Conservation (phyloP, 2,888 invertebrate genomes). For the Scaptomyza flava region DNA sequence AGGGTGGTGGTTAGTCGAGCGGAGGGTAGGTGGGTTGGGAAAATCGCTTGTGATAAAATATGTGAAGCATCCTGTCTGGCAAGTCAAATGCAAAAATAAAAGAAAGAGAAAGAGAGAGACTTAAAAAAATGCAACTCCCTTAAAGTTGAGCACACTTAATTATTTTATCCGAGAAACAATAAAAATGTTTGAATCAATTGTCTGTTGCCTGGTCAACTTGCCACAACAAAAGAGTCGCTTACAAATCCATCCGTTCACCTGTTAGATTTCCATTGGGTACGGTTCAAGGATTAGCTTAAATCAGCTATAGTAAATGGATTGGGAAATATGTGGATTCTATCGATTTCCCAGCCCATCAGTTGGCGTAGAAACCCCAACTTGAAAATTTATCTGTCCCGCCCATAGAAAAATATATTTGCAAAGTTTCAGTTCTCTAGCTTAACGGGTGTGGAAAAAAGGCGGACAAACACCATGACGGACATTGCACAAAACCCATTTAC, state of each 20-base stretch:
- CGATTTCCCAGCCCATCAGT: too few relatives aligned
- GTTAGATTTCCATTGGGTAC: neutral
- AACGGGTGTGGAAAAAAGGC: too few relatives aligned
- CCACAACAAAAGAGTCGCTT: neutral
- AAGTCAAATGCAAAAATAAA: neutral
- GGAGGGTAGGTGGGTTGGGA: slow-evolving; percentile 40
- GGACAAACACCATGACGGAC: too few relatives aligned
- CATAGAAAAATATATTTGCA: too few relatives aligned
- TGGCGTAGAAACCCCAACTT: too few relatives aligned
- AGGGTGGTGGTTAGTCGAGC: neutral
- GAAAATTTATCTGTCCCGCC: too few relatives aligned
- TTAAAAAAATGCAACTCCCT: slow-evolving; percentile 10
- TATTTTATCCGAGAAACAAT: slow-evolving; percentile 40
- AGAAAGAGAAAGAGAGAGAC: neutral
- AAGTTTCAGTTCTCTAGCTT: too few relatives aligned
- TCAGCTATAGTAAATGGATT: too few relatives aligned
- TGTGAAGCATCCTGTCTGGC: slow-evolving; percentile 48
- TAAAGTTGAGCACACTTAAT: slow-evolving; percentile 53
- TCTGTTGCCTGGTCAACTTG: slow-evolving; percentile 20
- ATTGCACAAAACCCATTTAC: too few relatives aligned
- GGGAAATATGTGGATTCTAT: too few relatives aligned
- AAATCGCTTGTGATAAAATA: slow-evolving; percentile 75
- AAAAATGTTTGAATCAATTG: slow-evolving; percentile 36
- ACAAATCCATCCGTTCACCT: too few relatives aligned
- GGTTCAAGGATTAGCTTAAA: too few relatives aligned